Conservation (phyloP, 2,888 invertebrate species). For the Coelopa pilipes region DNA sequence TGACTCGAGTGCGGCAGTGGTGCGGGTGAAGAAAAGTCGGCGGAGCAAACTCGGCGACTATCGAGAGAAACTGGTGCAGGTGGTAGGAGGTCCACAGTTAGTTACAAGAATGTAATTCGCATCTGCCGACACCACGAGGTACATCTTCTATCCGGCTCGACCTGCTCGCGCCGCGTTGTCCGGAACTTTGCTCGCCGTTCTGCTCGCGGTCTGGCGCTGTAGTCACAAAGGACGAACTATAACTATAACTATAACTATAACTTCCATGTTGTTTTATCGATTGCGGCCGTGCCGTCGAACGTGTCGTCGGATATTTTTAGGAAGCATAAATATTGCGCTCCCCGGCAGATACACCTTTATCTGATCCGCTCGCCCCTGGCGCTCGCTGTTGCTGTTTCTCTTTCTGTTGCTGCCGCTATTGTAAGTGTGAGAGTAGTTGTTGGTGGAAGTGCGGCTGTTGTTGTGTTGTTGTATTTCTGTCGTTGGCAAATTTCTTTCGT, state of each 20-base stretch:
- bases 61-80: neutral
- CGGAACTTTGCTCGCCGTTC: conserved; percentile 39
- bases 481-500: too few relatives aligned
- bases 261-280: conserved; percentile 62
- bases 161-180: conserved; percentile 38
- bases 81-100: conserved; percentile 1
- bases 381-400: neutral
- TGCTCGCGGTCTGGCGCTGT: conserved; percentile 40
- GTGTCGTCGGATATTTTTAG: conserved; percentile 30
- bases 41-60: neutral
- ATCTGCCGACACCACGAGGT: conserved; percentile 59
- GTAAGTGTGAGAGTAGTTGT: too few relatives aligned
- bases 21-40: too few relatives aligned
- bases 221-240: conserved; percentile 42
- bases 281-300: conserved; percentile 48
- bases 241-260: too few relatives aligned
- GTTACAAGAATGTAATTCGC: conserved; percentile 55
- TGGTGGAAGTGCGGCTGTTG: too few relatives aligned
- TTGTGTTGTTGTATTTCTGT: too few relatives aligned
- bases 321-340: conserved; percentile 21
- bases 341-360: conserved; percentile 29
- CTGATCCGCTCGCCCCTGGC: conserved; percentile 18
- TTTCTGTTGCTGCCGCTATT: neutral
- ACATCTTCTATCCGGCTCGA: conserved; percentile 50
- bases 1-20: neutral